Conservation (phyloP, 2,888 invertebrate species). For the Polylopha cassiicola region DNA sequence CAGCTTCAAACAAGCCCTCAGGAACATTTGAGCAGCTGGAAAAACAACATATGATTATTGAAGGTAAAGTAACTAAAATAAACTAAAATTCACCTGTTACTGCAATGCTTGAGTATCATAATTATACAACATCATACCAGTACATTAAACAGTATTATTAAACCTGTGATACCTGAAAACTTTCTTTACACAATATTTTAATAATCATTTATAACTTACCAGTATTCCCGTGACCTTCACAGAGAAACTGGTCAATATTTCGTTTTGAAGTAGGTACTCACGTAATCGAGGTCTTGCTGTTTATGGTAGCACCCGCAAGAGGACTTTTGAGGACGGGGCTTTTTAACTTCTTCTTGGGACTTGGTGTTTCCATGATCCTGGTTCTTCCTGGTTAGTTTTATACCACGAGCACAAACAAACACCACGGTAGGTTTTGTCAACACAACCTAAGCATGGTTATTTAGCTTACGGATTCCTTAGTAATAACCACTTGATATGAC, state of each 20-base stretch:
- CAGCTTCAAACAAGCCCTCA: conserved; percentile 77
- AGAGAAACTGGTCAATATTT: neutral
- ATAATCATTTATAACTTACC: too few species aligned
- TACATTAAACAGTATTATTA: too few species aligned
- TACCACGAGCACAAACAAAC: too few species aligned
- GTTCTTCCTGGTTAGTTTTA: neutral
- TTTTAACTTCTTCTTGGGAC: conserved; percentile 50
- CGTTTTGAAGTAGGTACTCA: conserved; percentile 37
- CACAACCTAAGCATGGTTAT: too few species aligned
- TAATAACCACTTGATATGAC: too few species aligned
- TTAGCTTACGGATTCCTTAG: too few species aligned
- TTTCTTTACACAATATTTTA: too few species aligned
- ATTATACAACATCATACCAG: too few species aligned
- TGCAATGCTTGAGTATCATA: too few species aligned
- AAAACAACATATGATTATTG: conserved; percentile 23
- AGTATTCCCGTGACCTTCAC: neutral
- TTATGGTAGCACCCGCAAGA: conserved; percentile 29
- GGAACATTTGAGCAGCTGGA: conserved; percentile 81
- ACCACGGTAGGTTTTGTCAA: too few species aligned
- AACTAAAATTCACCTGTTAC: conserved; percentile 2
- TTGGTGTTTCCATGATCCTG: conserved; percentile 41
- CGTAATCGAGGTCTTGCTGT: conserved; percentile 63
- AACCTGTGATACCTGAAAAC: too few species aligned
- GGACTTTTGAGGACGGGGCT: conserved; percentile 34
- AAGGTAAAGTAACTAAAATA: neutral